A percentile compares a stretch with the other conserved stretches of the same genome.
These are phyloP conservation scores for Eurois occulta DNA, from an alignment of 2,888 invertebrate species.

Conservation along the genomic window DNA sequence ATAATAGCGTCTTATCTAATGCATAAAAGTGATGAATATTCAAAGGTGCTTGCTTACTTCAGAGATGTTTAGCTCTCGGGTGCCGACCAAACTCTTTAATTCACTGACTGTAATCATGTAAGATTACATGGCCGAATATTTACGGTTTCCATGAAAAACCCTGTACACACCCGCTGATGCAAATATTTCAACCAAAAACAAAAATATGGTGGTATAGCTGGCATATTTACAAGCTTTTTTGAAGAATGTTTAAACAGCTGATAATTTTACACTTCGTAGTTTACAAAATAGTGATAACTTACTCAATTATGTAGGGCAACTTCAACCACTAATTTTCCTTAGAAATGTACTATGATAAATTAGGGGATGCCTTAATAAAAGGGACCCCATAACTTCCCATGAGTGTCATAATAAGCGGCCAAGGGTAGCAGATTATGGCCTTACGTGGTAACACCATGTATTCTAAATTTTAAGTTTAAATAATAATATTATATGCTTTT, in stretches of 20 bases:
- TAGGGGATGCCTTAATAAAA: slow-evolving; percentile 32
- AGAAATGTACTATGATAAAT: slow-evolving; percentile 37
- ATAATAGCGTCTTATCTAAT: not conserved
- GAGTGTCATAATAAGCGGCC: slow-evolving; percentile 26
- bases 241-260: not conserved
- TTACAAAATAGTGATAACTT: not conserved
- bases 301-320: slow-evolving; percentile 16
- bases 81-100: not conserved
- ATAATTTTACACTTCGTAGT: not conserved
- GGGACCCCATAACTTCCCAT: slow-evolving; percentile 28
- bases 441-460: slow-evolving; percentile 11
- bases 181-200: slow-evolving; percentile 9
- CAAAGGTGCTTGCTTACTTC: not conserved
- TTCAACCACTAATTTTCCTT: slow-evolving; percentile 15
- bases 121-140: not conserved
- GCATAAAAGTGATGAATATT: slow-evolving; percentile 16
- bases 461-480: slow-evolving; percentile 32
- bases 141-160: slow-evolving; percentile 1
- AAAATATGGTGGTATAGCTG: not conserved
- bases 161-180: not conserved
- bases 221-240: not conserved
- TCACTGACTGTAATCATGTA: not conserved
- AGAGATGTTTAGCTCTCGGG: not conserved
- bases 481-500: slow-evolving; percentile 9
- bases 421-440: slow-evolving; percentile 8